Conservation (phyloP, 2,113 vertebrate genomes). For the Campylomormyrus numenius region DNA sequence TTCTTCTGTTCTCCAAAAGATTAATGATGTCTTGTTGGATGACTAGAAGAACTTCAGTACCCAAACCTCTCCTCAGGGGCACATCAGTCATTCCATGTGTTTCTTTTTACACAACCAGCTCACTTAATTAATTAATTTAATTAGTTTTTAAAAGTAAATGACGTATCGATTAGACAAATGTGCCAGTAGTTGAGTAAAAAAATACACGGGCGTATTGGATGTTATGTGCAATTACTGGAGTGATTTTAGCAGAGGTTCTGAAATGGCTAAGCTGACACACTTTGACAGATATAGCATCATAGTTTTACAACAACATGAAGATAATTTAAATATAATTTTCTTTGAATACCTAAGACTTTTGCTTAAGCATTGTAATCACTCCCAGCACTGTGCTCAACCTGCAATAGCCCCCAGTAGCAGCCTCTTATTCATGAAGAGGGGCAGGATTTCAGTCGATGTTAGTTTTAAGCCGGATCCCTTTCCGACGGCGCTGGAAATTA, state of each 20-base stretch:
- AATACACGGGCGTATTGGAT: background rate
- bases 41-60: background rate
- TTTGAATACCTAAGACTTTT: background rate
- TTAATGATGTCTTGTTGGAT: background rate
- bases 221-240: background rate
- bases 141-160: background rate
- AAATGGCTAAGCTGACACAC: background rate
- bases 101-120: background rate
- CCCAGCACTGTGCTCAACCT: background rate
- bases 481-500: background rate
- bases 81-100: background rate
- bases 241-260: background rate
- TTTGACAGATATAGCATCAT: background rate
- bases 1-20: background rate
- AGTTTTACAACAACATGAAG: background rate
- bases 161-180: background rate
- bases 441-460: background rate
- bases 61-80: background rate
- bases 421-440: background rate
- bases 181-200: background rate
- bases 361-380: background rate
- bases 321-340: background rate
- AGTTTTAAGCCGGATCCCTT: background rate
- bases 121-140: background rate
- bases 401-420: background rate